Conservation (phyloP, 92 coral and sea anemone species). For the Porites evermanni region DNA sequence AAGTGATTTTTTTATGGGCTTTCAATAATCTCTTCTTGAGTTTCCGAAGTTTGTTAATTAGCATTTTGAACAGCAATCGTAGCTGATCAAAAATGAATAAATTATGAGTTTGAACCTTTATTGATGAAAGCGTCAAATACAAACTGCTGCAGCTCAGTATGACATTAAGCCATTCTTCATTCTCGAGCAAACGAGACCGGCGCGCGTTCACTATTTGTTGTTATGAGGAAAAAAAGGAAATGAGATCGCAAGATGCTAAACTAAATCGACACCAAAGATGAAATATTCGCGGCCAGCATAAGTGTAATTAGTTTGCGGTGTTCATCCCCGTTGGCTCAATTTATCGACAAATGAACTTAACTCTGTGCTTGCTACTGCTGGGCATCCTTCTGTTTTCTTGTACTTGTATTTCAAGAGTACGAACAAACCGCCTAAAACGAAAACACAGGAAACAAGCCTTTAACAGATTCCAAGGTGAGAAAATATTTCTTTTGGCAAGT, state of each 20-base stretch:
- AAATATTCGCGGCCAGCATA: conserved; percentile 30
- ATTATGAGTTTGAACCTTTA: conserved; percentile 78
- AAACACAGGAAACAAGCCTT: conserved; percentile 13
- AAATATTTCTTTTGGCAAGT: not conserved
- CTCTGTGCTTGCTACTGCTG: conserved; percentile 12
- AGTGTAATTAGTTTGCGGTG: conserved; percentile 54
- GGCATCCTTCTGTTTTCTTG: not conserved
- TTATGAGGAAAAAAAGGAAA: not conserved
- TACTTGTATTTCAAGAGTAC: not conserved
- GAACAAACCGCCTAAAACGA: not conserved
- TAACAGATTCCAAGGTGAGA: conserved; percentile 66
- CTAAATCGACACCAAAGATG: conserved; percentile 5
- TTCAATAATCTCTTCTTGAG: conserved; percentile 44
- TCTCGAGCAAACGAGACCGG: not conserved
- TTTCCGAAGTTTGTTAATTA: conserved; percentile 72
- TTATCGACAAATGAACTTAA: conserved; percentile 59
- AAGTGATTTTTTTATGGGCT: conserved; percentile 6
- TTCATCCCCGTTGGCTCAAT: conserved; percentile 44
- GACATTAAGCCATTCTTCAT: conserved; percentile 4
- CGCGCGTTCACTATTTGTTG: not conserved
- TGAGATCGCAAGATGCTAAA: conserved; percentile 13
- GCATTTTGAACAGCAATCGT: conserved; percentile 83
- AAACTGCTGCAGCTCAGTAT: conserved; percentile 5
- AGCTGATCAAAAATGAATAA: conserved; percentile 80
- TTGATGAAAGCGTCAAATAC: conserved; percentile 16